Percentiles rank a stretch among this genome's conserved stretches.
Evolutionary conservation across 37 sponge, comb jelly and placozoan species (phyloP).

Genomic region (Lycopodina hypogea): DNA sequence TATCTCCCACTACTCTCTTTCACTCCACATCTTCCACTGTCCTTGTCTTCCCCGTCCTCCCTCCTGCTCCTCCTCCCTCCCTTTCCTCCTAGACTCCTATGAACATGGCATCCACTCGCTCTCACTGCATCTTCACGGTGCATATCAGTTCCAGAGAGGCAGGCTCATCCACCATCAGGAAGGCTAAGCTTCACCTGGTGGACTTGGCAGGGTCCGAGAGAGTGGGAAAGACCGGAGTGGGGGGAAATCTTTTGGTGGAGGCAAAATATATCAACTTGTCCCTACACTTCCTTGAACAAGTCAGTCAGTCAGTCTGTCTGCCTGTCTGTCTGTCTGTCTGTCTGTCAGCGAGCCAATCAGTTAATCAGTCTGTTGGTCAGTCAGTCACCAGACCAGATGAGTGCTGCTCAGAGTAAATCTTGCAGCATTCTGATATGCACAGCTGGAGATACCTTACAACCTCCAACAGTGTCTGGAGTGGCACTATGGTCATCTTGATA

Average conservation of each 20-base stretch:
- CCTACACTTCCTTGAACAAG: conserved; percentile 92
- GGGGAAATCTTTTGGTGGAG: conserved; percentile 86
- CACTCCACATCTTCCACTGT: too few species aligned
- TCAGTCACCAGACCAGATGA: too few species aligned
- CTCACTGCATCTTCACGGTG: conserved; percentile 98
- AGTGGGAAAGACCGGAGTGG: conserved; percentile 86
- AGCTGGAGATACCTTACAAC: neutral
- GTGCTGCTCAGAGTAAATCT: too few species aligned
- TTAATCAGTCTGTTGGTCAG: too few species aligned
- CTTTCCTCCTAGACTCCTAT: conserved; percentile 83
- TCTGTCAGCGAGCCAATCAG: too few species aligned
- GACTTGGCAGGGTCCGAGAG: conserved; percentile 99
- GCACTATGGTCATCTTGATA: too few species aligned
- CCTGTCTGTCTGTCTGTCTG: too few species aligned
- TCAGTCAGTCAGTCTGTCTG: conserved; percentile 19
- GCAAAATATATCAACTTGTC: conserved; percentile 98
- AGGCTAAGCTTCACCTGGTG: conserved; percentile 92
- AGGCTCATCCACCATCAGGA: conserved; percentile 73
- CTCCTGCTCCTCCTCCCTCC: neutral
- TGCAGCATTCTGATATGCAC: neutral
- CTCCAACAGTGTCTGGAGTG: neutral
- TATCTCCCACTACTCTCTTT: too few species aligned
- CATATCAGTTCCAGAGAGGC: conserved; percentile 84
- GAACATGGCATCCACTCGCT: conserved; percentile 99
- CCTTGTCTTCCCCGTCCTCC: neutral